These are phyloP conservation scores for Metalampra italica DNA, from an alignment of 2,888 invertebrate species.

Conservation along the genomic window DNA sequence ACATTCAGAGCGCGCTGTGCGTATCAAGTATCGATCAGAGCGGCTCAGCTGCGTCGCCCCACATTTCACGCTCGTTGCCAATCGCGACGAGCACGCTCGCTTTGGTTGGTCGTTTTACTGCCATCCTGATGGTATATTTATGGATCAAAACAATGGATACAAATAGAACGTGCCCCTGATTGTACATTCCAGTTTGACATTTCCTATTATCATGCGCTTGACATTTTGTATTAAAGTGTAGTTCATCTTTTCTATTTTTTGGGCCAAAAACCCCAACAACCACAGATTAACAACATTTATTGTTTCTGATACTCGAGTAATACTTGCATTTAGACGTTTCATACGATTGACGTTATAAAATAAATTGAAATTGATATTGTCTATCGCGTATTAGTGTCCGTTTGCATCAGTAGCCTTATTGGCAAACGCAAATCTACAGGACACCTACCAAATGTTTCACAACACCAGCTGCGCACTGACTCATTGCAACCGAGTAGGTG, in stretches of 20 bases:
- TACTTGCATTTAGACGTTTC: too few relatives aligned
- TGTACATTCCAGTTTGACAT: slow-evolving; percentile 26
- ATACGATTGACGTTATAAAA: too few relatives aligned
- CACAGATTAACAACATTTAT: background rate
- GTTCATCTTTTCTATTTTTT: background rate
- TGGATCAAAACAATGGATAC: slow-evolving; percentile 37
- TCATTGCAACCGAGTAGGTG: slow-evolving; percentile 50
- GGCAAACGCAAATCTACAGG: background rate
- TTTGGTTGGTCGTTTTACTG: slow-evolving; percentile 29
- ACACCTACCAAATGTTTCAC: slow-evolving; percentile 26
- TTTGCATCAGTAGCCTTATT: background rate
- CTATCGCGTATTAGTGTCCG: too few relatives aligned
- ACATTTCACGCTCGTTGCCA: slow-evolving; percentile 64
- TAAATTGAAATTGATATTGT: too few relatives aligned
- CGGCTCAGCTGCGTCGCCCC: slow-evolving; percentile 62
- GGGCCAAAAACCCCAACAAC: too few relatives aligned
- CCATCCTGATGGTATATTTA: slow-evolving; percentile 30
- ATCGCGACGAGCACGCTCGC: slow-evolving; percentile 46
- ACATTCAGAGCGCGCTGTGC: slow-evolving; percentile 63
- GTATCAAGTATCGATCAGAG: slow-evolving; percentile 72
- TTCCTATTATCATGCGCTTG: slow-evolving; percentile 24
- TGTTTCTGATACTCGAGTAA: background rate
- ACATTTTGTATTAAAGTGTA: slow-evolving; percentile 1
- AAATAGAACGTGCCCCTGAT: slow-evolving; percentile 31
- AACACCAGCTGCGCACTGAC: slow-evolving; percentile 46